phyloP scores from a whole-genome alignment of 2,888 invertebrate species.

The Andricus quercusramuli region DNA sequence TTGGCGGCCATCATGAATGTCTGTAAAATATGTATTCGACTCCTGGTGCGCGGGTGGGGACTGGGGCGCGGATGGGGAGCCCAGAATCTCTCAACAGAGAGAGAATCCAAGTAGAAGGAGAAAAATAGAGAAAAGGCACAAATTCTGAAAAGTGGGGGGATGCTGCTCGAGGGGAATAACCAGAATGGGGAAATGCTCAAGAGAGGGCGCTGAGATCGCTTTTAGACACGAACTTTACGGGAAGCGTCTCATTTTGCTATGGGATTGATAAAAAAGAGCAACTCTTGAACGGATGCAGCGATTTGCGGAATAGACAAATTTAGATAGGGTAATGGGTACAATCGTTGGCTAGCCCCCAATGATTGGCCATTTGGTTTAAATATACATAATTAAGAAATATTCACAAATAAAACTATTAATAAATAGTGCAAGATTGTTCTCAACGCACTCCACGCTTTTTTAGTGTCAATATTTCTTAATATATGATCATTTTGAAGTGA shows the following conservation, averaged over 20 bases:
- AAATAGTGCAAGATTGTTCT: too few species aligned
- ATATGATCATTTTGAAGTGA: too few species aligned
- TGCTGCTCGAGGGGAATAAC: constrained; percentile 42
- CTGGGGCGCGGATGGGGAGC: constrained; percentile 53
- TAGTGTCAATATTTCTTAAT: too few species aligned
- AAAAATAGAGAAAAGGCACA: constrained; percentile 67
- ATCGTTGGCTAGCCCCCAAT: too few species aligned
- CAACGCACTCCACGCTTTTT: too few species aligned
- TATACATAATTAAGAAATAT: too few species aligned
- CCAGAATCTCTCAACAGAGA: constrained; percentile 49
- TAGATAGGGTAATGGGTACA: too few species aligned
- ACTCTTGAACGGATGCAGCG: background rate
- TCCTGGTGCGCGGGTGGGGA: constrained; percentile 50
- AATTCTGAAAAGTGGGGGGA: constrained; percentile 53
- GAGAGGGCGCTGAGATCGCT: constrained; percentile 10
- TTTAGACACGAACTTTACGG: constrained; percentile 34
- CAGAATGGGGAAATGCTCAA: constrained; percentile 25
- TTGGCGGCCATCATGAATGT: constrained; percentile 79
- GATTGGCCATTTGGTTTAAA: too few species aligned
- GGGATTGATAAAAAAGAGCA: constrained; percentile 5
- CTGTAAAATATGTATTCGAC: constrained; percentile 78
- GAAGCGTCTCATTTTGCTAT: background rate
- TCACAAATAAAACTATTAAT: too few species aligned
- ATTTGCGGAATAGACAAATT: constrained; percentile 1
- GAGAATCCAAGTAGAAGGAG: constrained; percentile 54